A percentile compares a stretch with the other conserved stretches of the same genome.
These are phyloP conservation scores for Plectus sambesii DNA, from an alignment of 1,140 invertebrate species.

Conservation along the genomic window DNA sequence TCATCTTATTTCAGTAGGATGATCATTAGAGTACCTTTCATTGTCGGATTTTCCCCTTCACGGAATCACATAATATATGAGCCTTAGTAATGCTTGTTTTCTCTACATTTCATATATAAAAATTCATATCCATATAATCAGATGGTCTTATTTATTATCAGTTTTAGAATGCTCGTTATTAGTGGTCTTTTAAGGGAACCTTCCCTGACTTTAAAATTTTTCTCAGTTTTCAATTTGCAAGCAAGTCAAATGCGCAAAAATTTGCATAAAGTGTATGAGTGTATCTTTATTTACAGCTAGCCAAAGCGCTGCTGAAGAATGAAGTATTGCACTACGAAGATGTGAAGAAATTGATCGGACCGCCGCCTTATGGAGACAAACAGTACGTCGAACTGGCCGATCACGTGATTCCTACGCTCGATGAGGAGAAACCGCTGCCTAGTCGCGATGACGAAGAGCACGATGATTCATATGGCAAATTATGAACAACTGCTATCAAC, in stretches of 20 bases:
- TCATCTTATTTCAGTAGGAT: not conserved
- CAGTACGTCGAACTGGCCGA: conserved; percentile 47
- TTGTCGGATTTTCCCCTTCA: not conserved
- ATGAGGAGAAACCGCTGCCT: too few species aligned
- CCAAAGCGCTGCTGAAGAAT: conserved; percentile 67
- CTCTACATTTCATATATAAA: too few species aligned
- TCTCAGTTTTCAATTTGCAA: not conserved
- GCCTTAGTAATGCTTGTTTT: not conserved
- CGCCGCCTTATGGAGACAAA: conserved; percentile 70
- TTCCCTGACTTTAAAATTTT: not conserved
- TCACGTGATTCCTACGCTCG: conserved; percentile 33
- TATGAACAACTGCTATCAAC: too few species aligned
- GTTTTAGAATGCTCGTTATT: not conserved
- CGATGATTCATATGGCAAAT: too few species aligned
- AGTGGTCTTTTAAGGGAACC: not conserved
- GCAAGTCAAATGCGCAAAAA: not conserved
- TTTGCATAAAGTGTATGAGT: not conserved
- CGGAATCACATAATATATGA: not conserved
- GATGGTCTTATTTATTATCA: too few species aligned
- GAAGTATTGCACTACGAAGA: conserved; percentile 86
- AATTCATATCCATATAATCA: too few species aligned
- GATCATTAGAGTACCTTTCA: not conserved
- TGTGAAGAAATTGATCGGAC: conserved; percentile 72
- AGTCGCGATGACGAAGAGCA: too few species aligned
- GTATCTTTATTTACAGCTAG: conserved; percentile 56